phyloP scores from a whole-genome alignment of 1,140 invertebrate genomes.

The Cotesia typhae region DNA sequence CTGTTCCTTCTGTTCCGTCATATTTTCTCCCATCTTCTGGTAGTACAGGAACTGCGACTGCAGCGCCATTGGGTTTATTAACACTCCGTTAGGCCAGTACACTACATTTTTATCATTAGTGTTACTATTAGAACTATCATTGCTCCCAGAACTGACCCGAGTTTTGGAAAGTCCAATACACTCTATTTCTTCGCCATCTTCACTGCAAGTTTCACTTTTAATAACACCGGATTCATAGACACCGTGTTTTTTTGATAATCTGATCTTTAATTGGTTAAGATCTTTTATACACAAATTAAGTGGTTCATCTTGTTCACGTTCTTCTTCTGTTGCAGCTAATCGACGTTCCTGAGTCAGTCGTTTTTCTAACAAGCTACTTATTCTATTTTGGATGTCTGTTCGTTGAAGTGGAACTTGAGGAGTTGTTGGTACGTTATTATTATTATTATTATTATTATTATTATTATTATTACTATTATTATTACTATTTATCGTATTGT shows the following conservation, averaged over 20 bases:
- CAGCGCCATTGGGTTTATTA: conserved; percentile 77
- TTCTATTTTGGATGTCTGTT: conserved; percentile 75
- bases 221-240: conserved; percentile 67
- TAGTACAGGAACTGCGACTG: conserved; percentile 79
- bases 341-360: conserved; percentile 72
- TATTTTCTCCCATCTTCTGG: conserved; percentile 72
- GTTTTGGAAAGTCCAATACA: conserved; percentile 62
- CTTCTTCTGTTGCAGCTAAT: conserved; percentile 50
- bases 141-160: conserved; percentile 39
- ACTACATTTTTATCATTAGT: conserved; percentile 62
- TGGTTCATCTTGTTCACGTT: conserved; percentile 73
- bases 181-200: conserved; percentile 66
- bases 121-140: conserved; percentile 43
- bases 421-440: conserved; percentile 38
- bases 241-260: conserved; percentile 70
- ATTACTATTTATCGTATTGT: conserved; percentile 41
- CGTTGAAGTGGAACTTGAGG: conserved; percentile 58
- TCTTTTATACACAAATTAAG: conserved; percentile 85
- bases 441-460: conserved; percentile 9
- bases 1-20: conserved; percentile 54
- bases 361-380: conserved; percentile 75
- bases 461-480: conserved; percentile 19
- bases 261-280: conserved; percentile 72
- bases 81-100: conserved; percentile 76
- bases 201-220: conserved; percentile 68